These are phyloP conservation scores for Microhierax caerulescens DNA, from an alignment of 2,797 vertebrate genomes.

Conservation along the genomic window DNA sequence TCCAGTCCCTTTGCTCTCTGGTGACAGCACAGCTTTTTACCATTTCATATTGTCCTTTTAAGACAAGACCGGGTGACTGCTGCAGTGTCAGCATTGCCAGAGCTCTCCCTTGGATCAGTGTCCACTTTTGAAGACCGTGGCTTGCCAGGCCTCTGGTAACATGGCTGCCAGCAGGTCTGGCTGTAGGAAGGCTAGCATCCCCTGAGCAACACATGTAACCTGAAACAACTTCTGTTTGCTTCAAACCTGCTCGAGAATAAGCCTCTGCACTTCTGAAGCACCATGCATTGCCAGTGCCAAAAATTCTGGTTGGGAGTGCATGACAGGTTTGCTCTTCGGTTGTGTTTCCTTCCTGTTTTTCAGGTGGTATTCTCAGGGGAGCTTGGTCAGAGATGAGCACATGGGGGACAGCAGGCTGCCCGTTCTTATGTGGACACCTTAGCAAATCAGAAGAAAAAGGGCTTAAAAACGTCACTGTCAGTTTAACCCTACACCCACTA, in stretches of 20 bases:
- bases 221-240: fast-evolving
- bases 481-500: background rate
- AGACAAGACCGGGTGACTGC: background rate
- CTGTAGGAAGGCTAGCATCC: background rate
- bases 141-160: background rate
- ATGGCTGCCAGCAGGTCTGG: background rate
- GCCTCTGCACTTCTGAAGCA: background rate
- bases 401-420: background rate
- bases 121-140: background rate
- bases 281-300: background rate
- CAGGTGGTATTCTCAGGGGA: background rate
- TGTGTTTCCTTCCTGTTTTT: background rate
- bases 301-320: background rate
- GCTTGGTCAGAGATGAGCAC: fast-evolving
- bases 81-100: background rate
- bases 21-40: background rate
- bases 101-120: background rate
- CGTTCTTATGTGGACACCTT: fast-evolving
- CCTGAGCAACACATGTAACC: background rate
- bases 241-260: background rate
- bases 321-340: background rate
- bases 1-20: background rate
- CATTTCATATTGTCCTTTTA: background rate
- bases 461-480: background rate
- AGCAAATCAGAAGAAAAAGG: background rate